These are phyloP conservation scores for Colostygia pectinataria DNA, from an alignment of 2,888 invertebrate genomes.

Conservation along the genomic window DNA sequence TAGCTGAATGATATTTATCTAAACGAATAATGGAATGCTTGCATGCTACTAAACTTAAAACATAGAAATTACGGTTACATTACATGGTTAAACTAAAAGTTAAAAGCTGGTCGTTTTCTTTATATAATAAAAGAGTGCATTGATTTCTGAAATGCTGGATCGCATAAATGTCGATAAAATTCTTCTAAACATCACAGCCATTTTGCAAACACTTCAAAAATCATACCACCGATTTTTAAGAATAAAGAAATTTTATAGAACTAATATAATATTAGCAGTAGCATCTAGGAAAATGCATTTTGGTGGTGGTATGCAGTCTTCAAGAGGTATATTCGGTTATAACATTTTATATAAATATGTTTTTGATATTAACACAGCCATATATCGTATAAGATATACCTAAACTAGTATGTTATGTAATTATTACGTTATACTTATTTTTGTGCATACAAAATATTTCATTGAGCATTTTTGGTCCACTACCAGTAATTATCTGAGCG, in stretches of 20 bases:
- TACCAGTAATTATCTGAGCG: not conserved
- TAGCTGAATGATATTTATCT: slow-evolving; percentile 1
- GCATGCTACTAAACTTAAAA: slow-evolving; percentile 5
- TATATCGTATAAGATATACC: slow-evolving; percentile 61
- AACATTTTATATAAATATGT: slow-evolving; percentile 62
- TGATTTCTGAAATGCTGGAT: slow-evolving; percentile 17
- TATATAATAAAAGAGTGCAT: slow-evolving; percentile 4
- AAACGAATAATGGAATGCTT: slow-evolving; percentile 36
- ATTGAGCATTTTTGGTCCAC: slow-evolving; percentile 9
- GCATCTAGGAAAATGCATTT: slow-evolving; percentile 47
- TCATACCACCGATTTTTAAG: not conserved
- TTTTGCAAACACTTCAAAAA: slow-evolving; percentile 17
- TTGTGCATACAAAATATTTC: slow-evolving; percentile 1
- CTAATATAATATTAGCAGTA: slow-evolving; percentile 10
- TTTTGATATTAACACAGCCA: slow-evolving; percentile 82
- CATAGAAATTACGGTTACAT: slow-evolving; percentile 2
- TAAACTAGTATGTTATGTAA: slow-evolving; percentile 43
- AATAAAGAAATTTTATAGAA: not conserved
- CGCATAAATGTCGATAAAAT: slow-evolving; percentile 16
- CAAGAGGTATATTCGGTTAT: slow-evolving; percentile 79
- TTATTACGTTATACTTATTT: slow-evolving; percentile 30
- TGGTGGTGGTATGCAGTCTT: slow-evolving; percentile 65
- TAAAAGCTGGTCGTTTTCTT: not conserved
- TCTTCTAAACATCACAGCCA: slow-evolving; percentile 23
- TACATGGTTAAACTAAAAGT: not conserved